Evolutionary conservation across 2,113 vertebrate species (phyloP).

Genomic region (Procavia capensis): DNA sequence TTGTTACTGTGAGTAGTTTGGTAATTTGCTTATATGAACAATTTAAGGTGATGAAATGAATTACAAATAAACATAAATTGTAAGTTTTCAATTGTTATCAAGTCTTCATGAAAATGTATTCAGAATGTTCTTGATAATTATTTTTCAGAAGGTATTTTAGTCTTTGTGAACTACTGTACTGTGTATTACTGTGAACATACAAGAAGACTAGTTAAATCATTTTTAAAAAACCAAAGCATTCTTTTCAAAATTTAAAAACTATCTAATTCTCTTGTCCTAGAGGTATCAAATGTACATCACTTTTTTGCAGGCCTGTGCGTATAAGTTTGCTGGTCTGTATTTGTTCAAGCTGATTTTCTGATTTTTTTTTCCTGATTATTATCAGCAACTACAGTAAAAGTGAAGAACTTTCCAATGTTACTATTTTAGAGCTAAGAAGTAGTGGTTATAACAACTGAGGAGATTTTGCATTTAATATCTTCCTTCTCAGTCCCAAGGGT

Average conservation of each 20-base stretch:
- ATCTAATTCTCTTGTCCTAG: neutral
- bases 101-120: slow-evolving; percentile 36
- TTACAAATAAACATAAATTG: slow-evolving; percentile 44
- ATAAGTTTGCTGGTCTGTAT: neutral
- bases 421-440: neutral
- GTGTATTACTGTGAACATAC: neutral
- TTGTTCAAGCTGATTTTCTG: slow-evolving; percentile 16
- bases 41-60: slow-evolving; percentile 9
- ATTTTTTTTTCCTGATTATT: neutral
- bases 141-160: neutral
- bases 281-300: neutral
- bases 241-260: neutral
- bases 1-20: neutral
- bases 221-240: neutral
- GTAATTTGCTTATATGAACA: neutral
- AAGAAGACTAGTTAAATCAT: slow-evolving; percentile 11
- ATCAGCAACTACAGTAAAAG: slow-evolving; percentile 48
- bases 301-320: neutral
- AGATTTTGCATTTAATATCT: neutral
- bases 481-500: neutral
- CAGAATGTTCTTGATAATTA: slow-evolving; percentile 5
- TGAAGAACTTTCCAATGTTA: neutral
- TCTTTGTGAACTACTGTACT: neutral
- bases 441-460: neutral
- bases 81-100: slow-evolving; percentile 33